These are phyloP conservation scores for Aradus depressus DNA, from an alignment of 2,888 invertebrate genomes.

Conservation along the genomic window DNA sequence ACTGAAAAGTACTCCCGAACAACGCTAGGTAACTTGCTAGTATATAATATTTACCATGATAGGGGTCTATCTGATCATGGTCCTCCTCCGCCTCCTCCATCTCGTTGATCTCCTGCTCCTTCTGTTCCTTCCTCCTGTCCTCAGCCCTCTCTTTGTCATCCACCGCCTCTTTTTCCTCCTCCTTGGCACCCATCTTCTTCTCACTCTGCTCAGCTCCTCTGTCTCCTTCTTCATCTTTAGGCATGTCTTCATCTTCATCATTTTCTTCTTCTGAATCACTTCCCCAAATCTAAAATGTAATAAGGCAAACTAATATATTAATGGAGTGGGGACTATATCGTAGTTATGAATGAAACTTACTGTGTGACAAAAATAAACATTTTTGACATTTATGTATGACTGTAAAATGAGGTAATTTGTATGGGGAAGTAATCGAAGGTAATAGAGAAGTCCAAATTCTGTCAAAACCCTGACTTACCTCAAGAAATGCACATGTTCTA, in stretches of 20 bases:
- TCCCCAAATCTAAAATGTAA: slow-evolving; percentile 42
- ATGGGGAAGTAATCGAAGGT: neutral
- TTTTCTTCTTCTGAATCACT: slow-evolving; percentile 64
- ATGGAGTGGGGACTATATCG: neutral
- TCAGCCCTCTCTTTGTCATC: slow-evolving; percentile 47
- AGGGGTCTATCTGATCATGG: slow-evolving; percentile 72
- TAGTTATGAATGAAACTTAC: neutral
- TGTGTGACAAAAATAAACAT: neutral
- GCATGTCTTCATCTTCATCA: slow-evolving; percentile 48
- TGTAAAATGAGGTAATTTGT: neutral
- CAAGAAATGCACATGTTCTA: no score
- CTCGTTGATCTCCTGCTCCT: slow-evolving; percentile 65
- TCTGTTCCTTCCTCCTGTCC: slow-evolving; percentile 43
- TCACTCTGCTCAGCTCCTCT: slow-evolving; percentile 51
- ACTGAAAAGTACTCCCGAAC: no score
- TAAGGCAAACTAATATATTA: neutral
- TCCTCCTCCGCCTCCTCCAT: slow-evolving; percentile 68
- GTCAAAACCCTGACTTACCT: no score
- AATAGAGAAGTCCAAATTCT: no score
- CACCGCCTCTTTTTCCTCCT: slow-evolving; percentile 44
- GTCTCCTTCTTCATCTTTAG: slow-evolving; percentile 42
- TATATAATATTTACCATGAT: slow-evolving; percentile 69
- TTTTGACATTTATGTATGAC: neutral
- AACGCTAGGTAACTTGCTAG: no score
- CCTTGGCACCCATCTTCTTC: slow-evolving; percentile 66